These are phyloP conservation scores for Talpa occidentalis DNA, from an alignment of 2,113 vertebrate species.

Conservation along the genomic window DNA sequence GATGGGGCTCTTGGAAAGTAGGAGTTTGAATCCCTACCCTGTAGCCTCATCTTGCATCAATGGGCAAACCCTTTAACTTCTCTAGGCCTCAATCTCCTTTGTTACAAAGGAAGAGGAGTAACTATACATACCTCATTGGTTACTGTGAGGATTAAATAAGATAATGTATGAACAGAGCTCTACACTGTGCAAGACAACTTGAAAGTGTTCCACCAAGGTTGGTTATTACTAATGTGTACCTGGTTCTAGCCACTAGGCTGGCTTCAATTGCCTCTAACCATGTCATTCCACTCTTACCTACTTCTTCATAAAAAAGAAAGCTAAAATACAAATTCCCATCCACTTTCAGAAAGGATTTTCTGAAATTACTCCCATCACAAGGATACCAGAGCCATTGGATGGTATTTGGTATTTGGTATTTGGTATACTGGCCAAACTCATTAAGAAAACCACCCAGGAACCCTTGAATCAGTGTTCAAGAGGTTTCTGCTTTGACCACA, in stretches of 20 bases:
- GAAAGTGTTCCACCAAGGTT: rapidly evolving
- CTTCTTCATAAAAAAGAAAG: neutral
- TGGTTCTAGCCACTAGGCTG: neutral
- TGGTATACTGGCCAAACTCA: neutral
- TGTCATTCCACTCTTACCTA: neutral
- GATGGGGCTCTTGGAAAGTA: neutral
- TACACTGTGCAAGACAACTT: rapidly evolving
- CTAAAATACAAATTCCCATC: neutral
- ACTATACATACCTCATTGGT: rapidly evolving
- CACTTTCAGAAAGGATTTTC: neutral
- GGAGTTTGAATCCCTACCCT: neutral
- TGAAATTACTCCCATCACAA: neutral
- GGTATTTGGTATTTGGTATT: too few species aligned
- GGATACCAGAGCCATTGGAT: neutral
- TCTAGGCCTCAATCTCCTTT: neutral
- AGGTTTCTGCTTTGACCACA: neutral
- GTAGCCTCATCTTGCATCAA: neutral
- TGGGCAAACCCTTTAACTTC: neutral
- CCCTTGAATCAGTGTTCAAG: rapidly evolving
- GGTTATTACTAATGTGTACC: neutral
- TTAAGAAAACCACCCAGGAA: neutral
- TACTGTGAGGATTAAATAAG: neutral
- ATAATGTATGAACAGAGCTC: rapidly evolving
- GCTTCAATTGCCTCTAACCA: neutral
- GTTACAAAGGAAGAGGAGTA: neutral